A percentile compares a stretch with the other conserved stretches of the same genome.
Evolutionary conservation across 2,888 invertebrate species (phyloP).

Genomic region (Mystacides longicornis): DNA sequence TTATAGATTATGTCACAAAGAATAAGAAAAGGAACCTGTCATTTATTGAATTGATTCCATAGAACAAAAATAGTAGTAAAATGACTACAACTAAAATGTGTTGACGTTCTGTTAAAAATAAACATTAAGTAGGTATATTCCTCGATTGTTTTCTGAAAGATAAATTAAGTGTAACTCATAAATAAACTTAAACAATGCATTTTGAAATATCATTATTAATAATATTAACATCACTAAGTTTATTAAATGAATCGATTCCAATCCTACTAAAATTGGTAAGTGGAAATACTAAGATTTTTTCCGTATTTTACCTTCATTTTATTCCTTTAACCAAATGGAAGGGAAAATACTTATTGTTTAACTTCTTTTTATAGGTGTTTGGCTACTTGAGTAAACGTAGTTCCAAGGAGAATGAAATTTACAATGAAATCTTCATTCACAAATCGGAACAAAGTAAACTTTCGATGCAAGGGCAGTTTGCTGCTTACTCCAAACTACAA

Average conservation of each 20-base stretch:
- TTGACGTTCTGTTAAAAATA: no score
- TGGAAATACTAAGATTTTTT: slow-evolving; percentile 21
- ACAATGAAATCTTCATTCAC: slow-evolving; percentile 38
- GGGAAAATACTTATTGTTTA: background rate
- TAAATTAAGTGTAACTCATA: no score
- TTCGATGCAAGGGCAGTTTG: slow-evolving; percentile 54
- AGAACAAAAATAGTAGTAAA: no score
- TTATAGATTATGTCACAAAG: no score
- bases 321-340: no score
- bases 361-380: slow-evolving; percentile 39
- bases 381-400: slow-evolving; percentile 44
- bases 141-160: no score
- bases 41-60: no score
- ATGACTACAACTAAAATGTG: no score
- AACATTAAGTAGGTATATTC: no score
- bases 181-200: no score
- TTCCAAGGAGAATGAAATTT: slow-evolving; percentile 38
- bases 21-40: no score
- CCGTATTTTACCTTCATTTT: background rate
- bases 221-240: slow-evolving; percentile 42
- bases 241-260: slow-evolving; percentile 42
- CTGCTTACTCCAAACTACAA: slow-evolving; percentile 52
- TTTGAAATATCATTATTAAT: slow-evolving; percentile 39
- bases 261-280: slow-evolving; percentile 47
- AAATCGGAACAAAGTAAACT: slow-evolving; percentile 43